Conservation (phyloP, 2,888 invertebrate species). For the Plagodis dolabraria region DNA sequence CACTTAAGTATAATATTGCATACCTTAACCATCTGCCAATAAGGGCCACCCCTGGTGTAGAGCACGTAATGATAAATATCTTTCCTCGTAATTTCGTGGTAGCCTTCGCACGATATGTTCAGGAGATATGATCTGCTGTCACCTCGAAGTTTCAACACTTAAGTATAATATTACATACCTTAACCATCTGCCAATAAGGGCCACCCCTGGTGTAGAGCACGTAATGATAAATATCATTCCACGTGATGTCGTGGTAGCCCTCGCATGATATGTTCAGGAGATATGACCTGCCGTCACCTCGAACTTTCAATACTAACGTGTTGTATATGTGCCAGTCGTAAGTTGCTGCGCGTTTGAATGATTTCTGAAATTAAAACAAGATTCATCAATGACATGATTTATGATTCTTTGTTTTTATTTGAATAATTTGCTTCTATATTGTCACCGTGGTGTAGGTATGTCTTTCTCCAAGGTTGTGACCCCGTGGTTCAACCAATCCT, state of each 20-base stretch:
- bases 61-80: constrained; percentile 94
- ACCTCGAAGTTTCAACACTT: too few species aligned
- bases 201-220: constrained; percentile 97
- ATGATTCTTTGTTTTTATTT: too few species aligned
- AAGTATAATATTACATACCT: constrained; percentile 77
- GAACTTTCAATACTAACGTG: constrained; percentile 89
- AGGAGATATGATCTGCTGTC: too few species aligned
- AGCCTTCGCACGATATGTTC: too few species aligned
- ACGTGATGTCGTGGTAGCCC: constrained; percentile 92
- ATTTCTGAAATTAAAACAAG: constrained; percentile 86
- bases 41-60: constrained; percentile 98
- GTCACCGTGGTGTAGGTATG: too few species aligned
- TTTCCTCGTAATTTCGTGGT: constrained; percentile 92
- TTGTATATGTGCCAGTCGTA: constrained; percentile 93
- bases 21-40: constrained; percentile 97
- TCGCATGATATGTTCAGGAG: constrained; percentile 91
- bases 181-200: constrained; percentile 98
- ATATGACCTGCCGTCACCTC: constrained; percentile 98
- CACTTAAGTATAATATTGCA: constrained; percentile 7
- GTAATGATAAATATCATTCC: constrained; percentile 95
- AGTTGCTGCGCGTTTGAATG: constrained; percentile 89
- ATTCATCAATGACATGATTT: too few species aligned
- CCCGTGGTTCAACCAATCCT: too few species aligned
- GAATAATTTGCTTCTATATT: too few species aligned
- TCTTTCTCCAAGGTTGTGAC: too few species aligned